These are phyloP conservation scores for Pantherophis guttatus DNA, from an alignment of 2,113 vertebrate species.

Conservation along the genomic window DNA sequence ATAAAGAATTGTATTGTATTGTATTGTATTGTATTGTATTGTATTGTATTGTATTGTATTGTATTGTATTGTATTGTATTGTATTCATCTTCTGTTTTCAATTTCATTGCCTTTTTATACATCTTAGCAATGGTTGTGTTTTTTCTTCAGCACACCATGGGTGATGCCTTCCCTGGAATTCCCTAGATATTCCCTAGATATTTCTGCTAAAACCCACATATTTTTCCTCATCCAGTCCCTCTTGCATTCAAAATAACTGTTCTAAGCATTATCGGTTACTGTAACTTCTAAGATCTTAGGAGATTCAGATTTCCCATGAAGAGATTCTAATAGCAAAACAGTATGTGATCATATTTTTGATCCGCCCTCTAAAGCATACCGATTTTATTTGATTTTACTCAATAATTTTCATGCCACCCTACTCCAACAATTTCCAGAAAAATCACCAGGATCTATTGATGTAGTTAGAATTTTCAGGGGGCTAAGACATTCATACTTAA, in stretches of 20 bases:
- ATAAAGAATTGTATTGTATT: no score
- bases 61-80: no score
- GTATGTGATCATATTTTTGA: background rate
- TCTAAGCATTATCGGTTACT: background rate
- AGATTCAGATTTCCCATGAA: background rate
- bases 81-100: no score
- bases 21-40: no score
- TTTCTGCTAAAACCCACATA: background rate
- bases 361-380: background rate
- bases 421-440: background rate
- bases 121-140: background rate
- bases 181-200: background rate
- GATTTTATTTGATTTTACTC: background rate
- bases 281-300: background rate
- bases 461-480: background rate
- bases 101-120: background rate
- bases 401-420: background rate
- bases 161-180: background rate
- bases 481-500: background rate
- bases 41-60: no score
- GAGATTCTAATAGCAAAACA: background rate
- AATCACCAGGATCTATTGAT: background rate
- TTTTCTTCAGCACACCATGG: background rate
- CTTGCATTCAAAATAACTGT: background rate
- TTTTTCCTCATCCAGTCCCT: background rate